Conservation (phyloP, 2,888 invertebrate genomes). For the Sphaerophoria taeniata region DNA sequence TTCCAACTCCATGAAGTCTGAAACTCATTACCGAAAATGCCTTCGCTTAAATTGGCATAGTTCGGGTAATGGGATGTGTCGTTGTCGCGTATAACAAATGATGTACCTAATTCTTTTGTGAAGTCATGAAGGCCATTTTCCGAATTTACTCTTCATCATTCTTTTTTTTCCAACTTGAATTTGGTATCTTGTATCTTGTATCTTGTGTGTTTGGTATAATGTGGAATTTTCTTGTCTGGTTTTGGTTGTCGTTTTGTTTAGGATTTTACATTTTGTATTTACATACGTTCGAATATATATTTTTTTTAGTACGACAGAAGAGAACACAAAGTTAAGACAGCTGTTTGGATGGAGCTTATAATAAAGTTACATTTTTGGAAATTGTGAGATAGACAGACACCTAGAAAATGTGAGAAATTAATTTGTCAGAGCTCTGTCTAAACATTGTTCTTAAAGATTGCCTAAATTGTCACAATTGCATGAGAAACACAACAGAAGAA, state of each 20-base stretch:
- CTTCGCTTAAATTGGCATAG: conserved; percentile 35
- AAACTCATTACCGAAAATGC: conserved; percentile 29
- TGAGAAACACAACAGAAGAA: too few species aligned
- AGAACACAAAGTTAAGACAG: too few species aligned
- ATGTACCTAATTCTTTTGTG: conserved; percentile 37
- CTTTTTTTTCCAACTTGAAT: background rate
- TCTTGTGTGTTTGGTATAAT: background rate
- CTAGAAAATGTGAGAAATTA: too few species aligned
- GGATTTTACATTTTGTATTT: background rate
- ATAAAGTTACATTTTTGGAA: too few species aligned
- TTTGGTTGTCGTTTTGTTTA: conserved; percentile 7
- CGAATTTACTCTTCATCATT: conserved; percentile 29
- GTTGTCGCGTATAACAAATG: conserved; percentile 39
- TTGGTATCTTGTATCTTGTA: too few species aligned
- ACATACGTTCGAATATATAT: background rate
- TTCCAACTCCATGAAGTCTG: conserved; percentile 39
- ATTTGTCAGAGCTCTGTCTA: too few species aligned
- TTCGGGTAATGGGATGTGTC: conserved; percentile 39
- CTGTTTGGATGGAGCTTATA: too few species aligned
- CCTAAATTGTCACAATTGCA: too few species aligned
- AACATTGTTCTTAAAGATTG: too few species aligned
- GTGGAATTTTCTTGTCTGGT: conserved; percentile 25
- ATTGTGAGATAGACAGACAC: too few species aligned
- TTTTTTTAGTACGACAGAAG: too few species aligned
- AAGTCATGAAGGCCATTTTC: conserved; percentile 36